Evolutionary conservation across 2,113 vertebrate species (phyloP).

Genomic region (Azemiops feae): DNA sequence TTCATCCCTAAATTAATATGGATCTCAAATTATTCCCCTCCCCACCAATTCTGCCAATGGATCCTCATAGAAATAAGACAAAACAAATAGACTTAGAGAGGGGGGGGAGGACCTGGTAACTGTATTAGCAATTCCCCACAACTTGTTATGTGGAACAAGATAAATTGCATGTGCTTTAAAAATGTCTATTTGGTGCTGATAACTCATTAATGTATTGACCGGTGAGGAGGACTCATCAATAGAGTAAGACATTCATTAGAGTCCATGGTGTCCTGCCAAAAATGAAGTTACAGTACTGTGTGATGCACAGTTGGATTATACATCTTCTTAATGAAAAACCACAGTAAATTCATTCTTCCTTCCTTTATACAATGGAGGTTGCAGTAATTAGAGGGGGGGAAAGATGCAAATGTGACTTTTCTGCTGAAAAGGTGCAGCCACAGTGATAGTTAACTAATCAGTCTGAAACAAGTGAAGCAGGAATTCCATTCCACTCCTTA

Average conservation of each 20-base stretch:
- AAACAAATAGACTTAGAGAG: background rate
- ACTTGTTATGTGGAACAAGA: too few relatives aligned
- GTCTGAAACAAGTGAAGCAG: background rate
- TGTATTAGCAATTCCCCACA: background rate
- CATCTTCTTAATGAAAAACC: background rate
- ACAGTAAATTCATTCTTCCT: background rate
- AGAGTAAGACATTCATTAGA: background rate
- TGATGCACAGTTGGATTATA: background rate
- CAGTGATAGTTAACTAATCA: background rate
- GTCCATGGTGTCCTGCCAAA: background rate
- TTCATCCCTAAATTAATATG: background rate
- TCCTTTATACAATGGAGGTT: background rate
- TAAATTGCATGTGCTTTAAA: background rate
- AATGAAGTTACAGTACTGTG: background rate
- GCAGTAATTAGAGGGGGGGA: background rate
- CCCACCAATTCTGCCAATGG: background rate
- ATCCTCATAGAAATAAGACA: background rate
- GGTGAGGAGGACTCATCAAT: background rate
- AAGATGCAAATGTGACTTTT: conserved; percentile 23
- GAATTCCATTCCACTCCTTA: background rate
- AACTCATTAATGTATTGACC: background rate
- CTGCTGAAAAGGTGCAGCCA: conserved; percentile 6
- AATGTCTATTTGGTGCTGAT: background rate
- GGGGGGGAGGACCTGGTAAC: background rate
- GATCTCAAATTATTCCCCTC: background rate